phyloP scores from a whole-genome alignment of 1,140 invertebrate species.

The Drosophila bocqueti region DNA sequence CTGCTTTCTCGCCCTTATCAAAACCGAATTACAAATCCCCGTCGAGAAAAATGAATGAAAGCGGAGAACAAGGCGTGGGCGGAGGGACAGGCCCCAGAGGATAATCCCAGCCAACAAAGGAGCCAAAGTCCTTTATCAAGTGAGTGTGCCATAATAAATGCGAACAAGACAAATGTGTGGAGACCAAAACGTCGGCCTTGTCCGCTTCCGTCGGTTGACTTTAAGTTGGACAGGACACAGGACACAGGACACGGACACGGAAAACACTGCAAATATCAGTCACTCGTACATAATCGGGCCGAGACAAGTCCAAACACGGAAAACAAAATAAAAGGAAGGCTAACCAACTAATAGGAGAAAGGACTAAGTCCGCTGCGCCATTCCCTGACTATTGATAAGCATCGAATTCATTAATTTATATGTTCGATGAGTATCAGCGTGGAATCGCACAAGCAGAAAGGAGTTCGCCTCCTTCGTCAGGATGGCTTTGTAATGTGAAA shows the following conservation, averaged over 20 bases:
- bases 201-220: constrained; percentile 55
- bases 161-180: constrained; percentile 43
- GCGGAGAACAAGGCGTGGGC: constrained; percentile 1
- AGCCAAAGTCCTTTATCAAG: constrained; percentile 73
- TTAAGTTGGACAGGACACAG: constrained; percentile 57
- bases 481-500: constrained; percentile 81
- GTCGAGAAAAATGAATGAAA: constrained; percentile 33
- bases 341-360: constrained; percentile 75
- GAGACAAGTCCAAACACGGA: constrained; percentile 40
- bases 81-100: constrained; percentile 31
- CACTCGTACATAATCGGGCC: constrained; percentile 79
- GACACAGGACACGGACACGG: constrained; percentile 26
- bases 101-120: constrained; percentile 63
- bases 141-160: constrained; percentile 74
- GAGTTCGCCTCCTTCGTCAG: constrained; percentile 57
- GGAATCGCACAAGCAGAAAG: constrained; percentile 60
- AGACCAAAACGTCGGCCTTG: constrained; percentile 31
- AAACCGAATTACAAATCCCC: constrained; percentile 78
- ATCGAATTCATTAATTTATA: constrained; percentile 84
- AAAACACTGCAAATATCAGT: constrained; percentile 52
- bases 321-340: constrained; percentile 50
- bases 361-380: constrained; percentile 34
- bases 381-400: constrained; percentile 73
- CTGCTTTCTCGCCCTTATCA: constrained; percentile 56
- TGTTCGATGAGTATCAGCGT: constrained; percentile 71